Evolutionary conservation across 2,113 vertebrate genomes (phyloP).

Genomic region (Centropristis striata): DNA sequence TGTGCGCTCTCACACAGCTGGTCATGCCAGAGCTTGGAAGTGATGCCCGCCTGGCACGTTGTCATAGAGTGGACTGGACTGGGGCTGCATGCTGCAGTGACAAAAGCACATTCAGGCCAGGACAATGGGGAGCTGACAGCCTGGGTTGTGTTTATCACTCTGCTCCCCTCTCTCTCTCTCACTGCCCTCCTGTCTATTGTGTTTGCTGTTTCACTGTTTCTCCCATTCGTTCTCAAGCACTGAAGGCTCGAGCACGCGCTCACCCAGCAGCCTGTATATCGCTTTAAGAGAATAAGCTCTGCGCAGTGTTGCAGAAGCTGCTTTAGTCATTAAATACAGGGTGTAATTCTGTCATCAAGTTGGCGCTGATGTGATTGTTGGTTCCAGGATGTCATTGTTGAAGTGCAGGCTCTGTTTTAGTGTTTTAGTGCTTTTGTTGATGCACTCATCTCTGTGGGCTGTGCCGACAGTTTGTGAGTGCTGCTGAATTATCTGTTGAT

Average conservation of each 20-base stretch:
- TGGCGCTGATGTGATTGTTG: constrained; percentile 38
- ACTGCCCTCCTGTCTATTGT: constrained; percentile 58
- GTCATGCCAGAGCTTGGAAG: constrained; percentile 51
- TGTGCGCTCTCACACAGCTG: constrained; percentile 40
- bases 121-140: constrained; percentile 76
- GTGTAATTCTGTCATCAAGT: constrained; percentile 45
- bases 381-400: constrained; percentile 39
- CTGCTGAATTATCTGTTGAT: constrained; percentile 19
- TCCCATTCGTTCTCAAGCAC: constrained; percentile 18
- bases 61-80: constrained; percentile 67
- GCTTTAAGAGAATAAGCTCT: constrained; percentile 22
- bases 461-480: constrained; percentile 7
- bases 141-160: constrained; percentile 60
- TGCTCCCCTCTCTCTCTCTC: constrained; percentile 13
- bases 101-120: constrained; percentile 80
- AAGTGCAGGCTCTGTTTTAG: constrained; percentile 32
- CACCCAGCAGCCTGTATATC: constrained; percentile 30
- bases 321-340: constrained; percentile 50
- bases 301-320: constrained; percentile 16
- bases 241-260: not conserved
- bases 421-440: constrained; percentile 35
- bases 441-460: constrained; percentile 11
- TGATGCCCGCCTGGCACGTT: constrained; percentile 67
- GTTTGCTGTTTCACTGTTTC: constrained; percentile 38
- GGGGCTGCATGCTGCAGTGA: constrained; percentile 62